Percentiles rank a stretch among this genome's conserved stretches.
Evolutionary conservation across 1,140 invertebrate genomes (phyloP).

Genomic region (Ceratina australensis): DNA sequence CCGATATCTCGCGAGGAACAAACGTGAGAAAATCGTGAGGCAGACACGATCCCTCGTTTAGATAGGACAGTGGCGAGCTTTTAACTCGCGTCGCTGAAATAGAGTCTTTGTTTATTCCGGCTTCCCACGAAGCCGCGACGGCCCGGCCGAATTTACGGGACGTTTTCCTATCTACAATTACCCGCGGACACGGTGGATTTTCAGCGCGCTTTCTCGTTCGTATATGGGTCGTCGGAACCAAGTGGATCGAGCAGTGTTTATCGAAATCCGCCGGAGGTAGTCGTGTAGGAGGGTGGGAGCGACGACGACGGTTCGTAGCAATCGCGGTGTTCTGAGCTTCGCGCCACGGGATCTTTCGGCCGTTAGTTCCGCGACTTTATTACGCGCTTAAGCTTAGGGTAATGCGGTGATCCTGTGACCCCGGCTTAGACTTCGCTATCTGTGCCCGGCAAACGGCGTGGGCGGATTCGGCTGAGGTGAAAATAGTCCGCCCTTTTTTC

Average conservation of each 20-base stretch:
- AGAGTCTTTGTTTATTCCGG: constrained; percentile 23
- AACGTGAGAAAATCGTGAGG: neutral
- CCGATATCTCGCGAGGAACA: neutral
- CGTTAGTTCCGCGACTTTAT: constrained; percentile 62
- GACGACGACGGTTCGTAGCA: constrained; percentile 32
- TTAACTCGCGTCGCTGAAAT: constrained; percentile 7
- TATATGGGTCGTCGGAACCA: neutral
- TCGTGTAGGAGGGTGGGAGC: too few species aligned
- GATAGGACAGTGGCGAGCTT: neutral
- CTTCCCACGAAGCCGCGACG: constrained; percentile 16
- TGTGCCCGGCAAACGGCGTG: constrained; percentile 51
- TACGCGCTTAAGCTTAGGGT: constrained; percentile 61
- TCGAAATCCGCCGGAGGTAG: constrained; percentile 44
- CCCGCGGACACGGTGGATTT: constrained; percentile 18
- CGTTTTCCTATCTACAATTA: constrained; percentile 33
- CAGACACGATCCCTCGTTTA: neutral
- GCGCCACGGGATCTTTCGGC: constrained; percentile 49
- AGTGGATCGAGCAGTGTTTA: constrained; percentile 51
- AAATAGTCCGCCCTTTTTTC: constrained; percentile 14
- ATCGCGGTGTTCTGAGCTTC: constrained; percentile 30
- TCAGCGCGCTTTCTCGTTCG: constrained; percentile 1
- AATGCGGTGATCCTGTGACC: constrained; percentile 63
- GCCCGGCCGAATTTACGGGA: constrained; percentile 13
- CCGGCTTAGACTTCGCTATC: constrained; percentile 61
- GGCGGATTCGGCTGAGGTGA: constrained; percentile 24